Evolutionary conservation across 35 echinoderm and acorn worm genomes (phyloP).

Genomic region (Ophiothrix spiculata): DNA sequence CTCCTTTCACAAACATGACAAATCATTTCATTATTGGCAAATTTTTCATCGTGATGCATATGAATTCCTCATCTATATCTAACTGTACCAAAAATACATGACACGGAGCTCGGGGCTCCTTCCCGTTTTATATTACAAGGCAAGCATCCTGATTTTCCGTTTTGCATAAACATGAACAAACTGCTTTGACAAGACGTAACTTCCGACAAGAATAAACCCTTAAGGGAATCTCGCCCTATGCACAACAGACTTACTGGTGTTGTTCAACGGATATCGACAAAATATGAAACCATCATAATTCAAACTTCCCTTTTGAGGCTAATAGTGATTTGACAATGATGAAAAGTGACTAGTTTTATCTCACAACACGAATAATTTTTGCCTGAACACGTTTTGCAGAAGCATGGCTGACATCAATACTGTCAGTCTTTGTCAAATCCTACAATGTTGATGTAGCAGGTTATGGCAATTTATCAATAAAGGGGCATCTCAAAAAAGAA

Average conservation of each 20-base stretch:
- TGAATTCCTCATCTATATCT: no score
- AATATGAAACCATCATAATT: background rate
- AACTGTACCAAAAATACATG: background rate
- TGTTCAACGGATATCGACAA: background rate
- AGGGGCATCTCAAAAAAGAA: background rate
- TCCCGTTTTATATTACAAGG: background rate
- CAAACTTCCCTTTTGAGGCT: background rate
- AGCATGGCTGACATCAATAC: background rate
- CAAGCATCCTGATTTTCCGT: no score
- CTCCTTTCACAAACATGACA: no score
- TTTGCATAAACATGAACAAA: slow-evolving; percentile 7
- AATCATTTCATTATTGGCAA: no score
- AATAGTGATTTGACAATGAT: slow-evolving; percentile 2
- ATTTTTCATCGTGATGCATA: background rate
- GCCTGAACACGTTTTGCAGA: background rate
- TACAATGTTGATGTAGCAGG: background rate
- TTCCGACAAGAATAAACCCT: background rate
- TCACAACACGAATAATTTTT: background rate
- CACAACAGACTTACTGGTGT: background rate
- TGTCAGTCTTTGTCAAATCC: background rate
- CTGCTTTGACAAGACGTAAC: slow-evolving; percentile 11
- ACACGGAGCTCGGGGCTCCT: background rate
- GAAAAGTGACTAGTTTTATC: background rate
- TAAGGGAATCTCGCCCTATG: background rate
- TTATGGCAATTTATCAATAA: background rate